A percentile compares a stretch with the other conserved stretches of the same genome.
Evolutionary conservation across 2,113 vertebrate genomes (phyloP).

Genomic region (Mus spicilegus): DNA sequence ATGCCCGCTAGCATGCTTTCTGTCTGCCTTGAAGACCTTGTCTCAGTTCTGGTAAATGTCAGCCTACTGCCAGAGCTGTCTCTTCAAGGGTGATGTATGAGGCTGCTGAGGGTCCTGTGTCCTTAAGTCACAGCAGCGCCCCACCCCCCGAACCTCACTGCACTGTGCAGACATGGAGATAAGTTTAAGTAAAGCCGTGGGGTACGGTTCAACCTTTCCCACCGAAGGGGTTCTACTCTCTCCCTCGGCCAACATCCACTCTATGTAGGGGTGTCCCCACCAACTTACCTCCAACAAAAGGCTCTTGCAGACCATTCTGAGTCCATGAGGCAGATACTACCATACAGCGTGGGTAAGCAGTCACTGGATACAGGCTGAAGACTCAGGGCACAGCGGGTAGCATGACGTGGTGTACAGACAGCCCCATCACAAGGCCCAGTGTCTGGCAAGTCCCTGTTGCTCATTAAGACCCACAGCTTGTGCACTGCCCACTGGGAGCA

Average conservation of each 20-base stretch:
- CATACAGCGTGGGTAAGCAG: neutral
- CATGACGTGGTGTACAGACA: neutral
- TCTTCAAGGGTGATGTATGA: neutral
- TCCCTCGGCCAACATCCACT: neutral
- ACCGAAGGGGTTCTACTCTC: neutral
- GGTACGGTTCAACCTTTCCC: too few relatives aligned
- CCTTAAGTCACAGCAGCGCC: rapidly evolving
- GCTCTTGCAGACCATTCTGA: too few relatives aligned
- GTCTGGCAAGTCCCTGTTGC: too few relatives aligned
- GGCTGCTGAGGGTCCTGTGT: neutral
- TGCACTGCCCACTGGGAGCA: neutral
- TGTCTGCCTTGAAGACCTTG: too few relatives aligned
- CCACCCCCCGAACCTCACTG: neutral
- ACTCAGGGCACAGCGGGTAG: neutral
- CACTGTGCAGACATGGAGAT: rapidly evolving
- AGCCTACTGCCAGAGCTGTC: neutral
- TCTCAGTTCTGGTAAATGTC: neutral
- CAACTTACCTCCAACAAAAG: neutral
- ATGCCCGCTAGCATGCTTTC: neutral
- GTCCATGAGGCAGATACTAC: neutral
- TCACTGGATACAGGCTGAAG: rapidly evolving
- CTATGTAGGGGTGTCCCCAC: neutral
- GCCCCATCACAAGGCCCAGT: too few relatives aligned
- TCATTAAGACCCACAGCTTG: neutral
- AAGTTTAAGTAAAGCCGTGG: neutral